These are phyloP conservation scores for Thera britannica DNA, from an alignment of 2,888 invertebrate species.

Conservation along the genomic window DNA sequence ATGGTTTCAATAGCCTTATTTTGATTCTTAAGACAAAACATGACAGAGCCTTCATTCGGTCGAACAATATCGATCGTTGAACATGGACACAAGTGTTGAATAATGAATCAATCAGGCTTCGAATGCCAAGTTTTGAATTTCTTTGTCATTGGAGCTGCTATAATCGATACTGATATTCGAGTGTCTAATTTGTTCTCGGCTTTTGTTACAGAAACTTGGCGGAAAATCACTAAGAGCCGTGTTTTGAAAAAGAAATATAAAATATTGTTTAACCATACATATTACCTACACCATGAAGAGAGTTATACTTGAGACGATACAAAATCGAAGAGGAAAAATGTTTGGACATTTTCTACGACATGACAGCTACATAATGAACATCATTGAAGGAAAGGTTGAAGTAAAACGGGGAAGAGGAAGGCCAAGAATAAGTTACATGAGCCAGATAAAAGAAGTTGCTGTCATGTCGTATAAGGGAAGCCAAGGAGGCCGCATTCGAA, in stretches of 20 bases:
- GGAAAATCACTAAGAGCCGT: neutral
- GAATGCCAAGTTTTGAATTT: constrained; percentile 36
- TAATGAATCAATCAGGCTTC: constrained; percentile 25
- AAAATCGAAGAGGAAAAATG: no score
- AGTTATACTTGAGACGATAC: no score
- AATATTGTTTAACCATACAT: no score
- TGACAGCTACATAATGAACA: no score
- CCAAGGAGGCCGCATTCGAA: no score
- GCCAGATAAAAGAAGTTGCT: no score
- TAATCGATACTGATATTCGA: constrained; percentile 23
- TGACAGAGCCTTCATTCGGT: neutral
- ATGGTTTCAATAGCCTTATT: neutral
- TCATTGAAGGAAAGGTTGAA: no score
- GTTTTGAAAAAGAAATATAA: neutral
- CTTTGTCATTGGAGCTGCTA: constrained; percentile 22
- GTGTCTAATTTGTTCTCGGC: constrained; percentile 1
- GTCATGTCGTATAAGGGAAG: no score
- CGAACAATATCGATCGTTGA: constrained; percentile 22
- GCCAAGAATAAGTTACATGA: no score
- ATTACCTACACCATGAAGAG: no score
- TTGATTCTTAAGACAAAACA: constrained; percentile 20
- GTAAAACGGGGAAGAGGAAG: no score
- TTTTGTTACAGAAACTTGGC: constrained; percentile 3
- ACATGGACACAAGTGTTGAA: constrained; percentile 26
- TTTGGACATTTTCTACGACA: no score